phyloP scores from a whole-genome alignment of 1,140 invertebrate species.

The Triops longicaudatus region DNA sequence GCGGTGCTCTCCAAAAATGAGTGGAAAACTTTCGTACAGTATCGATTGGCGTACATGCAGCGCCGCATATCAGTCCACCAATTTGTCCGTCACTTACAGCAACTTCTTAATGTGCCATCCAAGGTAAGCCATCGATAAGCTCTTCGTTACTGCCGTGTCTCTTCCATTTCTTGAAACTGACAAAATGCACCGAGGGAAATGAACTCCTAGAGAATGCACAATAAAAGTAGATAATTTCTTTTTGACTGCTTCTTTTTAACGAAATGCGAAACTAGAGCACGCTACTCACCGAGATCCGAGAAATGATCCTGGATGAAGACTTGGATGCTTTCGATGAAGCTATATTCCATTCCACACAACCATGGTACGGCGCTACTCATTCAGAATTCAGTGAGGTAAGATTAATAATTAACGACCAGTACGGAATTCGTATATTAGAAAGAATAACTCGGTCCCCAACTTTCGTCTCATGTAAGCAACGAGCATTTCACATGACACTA shows the following conservation, averaged over 20 bases:
- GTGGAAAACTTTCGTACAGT: conserved; percentile 8
- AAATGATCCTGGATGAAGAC: background rate
- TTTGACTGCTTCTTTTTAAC: background rate
- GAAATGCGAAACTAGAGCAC: background rate
- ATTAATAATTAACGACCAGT: too few species aligned
- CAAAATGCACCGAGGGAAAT: background rate
- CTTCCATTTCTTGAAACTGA: background rate
- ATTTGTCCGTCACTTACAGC: background rate
- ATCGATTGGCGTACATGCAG: background rate
- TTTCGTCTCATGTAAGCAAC: background rate
- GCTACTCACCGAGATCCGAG: background rate
- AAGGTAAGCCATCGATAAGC: background rate
- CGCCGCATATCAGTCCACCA: background rate
- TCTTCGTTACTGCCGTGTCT: background rate
- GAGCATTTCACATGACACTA: background rate
- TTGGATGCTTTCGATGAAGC: background rate
- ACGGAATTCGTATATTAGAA: too few species aligned
- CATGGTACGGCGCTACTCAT: background rate
- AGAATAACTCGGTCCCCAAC: background rate
- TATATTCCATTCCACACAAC: background rate
- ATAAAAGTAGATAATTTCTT: background rate
- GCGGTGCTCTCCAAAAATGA: background rate
- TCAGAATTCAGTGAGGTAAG: background rate
- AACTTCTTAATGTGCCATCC: background rate
- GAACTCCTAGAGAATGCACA: background rate